Base-by-base conservation (phyloP, 2,888 invertebrate species). In the Autographa gamma region DNA sequence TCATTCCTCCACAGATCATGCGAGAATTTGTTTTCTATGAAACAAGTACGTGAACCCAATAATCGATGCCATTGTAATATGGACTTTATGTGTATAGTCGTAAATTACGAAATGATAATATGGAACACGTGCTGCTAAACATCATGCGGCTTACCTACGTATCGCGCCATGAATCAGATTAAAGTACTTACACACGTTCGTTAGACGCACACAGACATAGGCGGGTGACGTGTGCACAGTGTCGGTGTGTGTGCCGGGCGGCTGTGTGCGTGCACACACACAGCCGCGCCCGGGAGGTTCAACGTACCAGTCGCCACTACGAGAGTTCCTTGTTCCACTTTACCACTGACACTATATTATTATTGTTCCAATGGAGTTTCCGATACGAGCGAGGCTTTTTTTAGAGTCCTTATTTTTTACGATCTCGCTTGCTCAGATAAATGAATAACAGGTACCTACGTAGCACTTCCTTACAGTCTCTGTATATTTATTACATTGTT, bases 301-400 rank as follows among this genome's bases (percentile, higher is more conserved):
- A 95, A 95, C 91, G 95, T 90, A 94, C 95, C 92, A 94, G 91
- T 92, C 92, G 90, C 93, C 92, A 93, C 94, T 93, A 92, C 92
- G 93, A 93, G 93, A 95, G 95, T 95, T 95, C 95, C 95, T 95
- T 95, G 95, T 95, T 95, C 95, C 92, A 95, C 95, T 95, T 95
- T 93, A 93, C 90, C 89, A 94, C 93, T 94, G 93, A 92, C 93
- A 94, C 93, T 93, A 92, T 93, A 92, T 93, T 95, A 94, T 94
- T 95, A 94, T 94, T 91, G 91, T 93, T 92, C 91, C 92, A 93
- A 91, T 91, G 90, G 87, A 91, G 92, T 92, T 93, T 93, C 93
- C 92, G 91, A 93, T 86, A 81, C 82, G 73, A 84, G 76, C 82
- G 88, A 85, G 76, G 78, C 76, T 84, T 89, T 90, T 89, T 89